Percentiles rank a stretch among this genome's conserved stretches.
Evolutionary conservation across 2,797 vertebrate species (phyloP).

Genomic region (Staurois parvus): DNA sequence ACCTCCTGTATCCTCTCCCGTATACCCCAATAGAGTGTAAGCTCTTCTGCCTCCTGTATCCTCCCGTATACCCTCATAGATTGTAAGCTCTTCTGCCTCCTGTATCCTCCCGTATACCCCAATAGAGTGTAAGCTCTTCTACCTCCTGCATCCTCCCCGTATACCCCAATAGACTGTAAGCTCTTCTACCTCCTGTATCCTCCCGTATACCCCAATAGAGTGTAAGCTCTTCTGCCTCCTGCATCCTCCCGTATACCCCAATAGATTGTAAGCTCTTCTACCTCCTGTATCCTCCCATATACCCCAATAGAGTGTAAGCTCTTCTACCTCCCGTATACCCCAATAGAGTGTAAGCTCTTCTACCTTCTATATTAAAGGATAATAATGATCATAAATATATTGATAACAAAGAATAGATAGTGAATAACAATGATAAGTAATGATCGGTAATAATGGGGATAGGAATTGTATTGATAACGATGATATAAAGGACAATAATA

Average conservation of each 20-base stretch:
- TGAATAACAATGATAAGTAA: no score
- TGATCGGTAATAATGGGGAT: no score
- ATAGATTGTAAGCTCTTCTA: background rate
- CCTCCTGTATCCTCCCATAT: background rate
- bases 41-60: background rate
- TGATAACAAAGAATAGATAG: no score
- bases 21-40: background rate
- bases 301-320: background rate
- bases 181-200: background rate
- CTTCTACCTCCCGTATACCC: background rate
- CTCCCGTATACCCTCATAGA: no score
- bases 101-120: background rate
- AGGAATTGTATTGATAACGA: no score
- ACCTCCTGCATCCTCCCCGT: background rate
- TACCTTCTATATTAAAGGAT: background rate
- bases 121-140: background rate
- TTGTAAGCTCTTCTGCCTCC: background rate
- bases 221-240: background rate
- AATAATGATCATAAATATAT: no score
- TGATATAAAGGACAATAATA: no score
- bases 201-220: background rate
- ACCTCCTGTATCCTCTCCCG: background rate
- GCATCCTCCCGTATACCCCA: background rate
- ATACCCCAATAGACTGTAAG: background rate
- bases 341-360: background rate